Conservation (phyloP, 2,888 invertebrate genomes). For the Gnatocerus cornutus region DNA sequence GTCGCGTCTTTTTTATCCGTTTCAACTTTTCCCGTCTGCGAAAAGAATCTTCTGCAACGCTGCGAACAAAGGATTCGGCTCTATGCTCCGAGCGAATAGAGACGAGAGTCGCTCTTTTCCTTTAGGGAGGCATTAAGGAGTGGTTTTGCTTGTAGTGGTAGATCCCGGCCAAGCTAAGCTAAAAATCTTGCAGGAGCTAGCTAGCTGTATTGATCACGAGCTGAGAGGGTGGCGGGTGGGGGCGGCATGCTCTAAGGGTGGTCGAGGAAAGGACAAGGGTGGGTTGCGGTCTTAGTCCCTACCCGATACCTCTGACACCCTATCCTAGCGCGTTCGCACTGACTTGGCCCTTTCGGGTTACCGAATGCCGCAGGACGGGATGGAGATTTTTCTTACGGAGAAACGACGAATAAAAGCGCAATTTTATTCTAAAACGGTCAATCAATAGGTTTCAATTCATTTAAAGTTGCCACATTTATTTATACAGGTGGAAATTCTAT, state of each 20-base stretch:
- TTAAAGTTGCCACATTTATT: too few species aligned
- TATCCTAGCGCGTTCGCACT: constrained; percentile 58
- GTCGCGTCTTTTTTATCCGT: constrained; percentile 38
- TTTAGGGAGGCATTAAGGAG: constrained; percentile 69
- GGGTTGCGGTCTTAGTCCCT: constrained; percentile 71
- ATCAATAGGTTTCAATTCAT: too few species aligned
- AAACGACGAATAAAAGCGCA: too few species aligned
- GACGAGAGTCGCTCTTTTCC: constrained; percentile 64
- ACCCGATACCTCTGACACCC: constrained; percentile 67
- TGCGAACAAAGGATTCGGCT: constrained; percentile 60
- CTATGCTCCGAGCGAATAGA: constrained; percentile 57
- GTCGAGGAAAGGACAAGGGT: constrained; percentile 70
- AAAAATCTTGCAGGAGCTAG: constrained; percentile 72
- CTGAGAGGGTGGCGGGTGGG: constrained; percentile 60
- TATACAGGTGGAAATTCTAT: too few species aligned
- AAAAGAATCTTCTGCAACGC: constrained; percentile 54
- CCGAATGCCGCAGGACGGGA: too few species aligned
- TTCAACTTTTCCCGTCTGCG: constrained; percentile 53
- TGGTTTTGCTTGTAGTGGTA: constrained; percentile 67
- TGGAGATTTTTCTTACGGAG: too few species aligned
- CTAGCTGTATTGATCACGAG: constrained; percentile 72
- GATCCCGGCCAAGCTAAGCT: constrained; percentile 71
- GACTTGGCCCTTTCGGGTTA: constrained; percentile 61
- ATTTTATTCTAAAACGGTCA: too few species aligned
- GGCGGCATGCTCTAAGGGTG: constrained; percentile 67